Percentiles rank a stretch among this genome's conserved stretches.
phyloP scores from a whole-genome alignment of 2,797 vertebrate genomes.

The Macropus fuliginosus region DNA sequence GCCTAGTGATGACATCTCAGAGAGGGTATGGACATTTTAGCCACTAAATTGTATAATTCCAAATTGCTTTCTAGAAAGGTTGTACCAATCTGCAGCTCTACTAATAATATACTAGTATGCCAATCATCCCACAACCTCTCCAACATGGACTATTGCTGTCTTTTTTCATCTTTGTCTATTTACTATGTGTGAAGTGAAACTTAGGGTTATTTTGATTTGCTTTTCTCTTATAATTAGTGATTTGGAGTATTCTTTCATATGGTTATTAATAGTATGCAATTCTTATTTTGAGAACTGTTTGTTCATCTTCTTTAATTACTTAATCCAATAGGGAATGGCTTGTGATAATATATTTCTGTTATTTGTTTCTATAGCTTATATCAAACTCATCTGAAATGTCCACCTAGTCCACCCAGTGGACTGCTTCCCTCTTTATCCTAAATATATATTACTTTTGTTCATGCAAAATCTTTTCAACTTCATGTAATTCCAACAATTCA shows the following conservation, averaged over 20 bases:
- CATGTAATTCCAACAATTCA: background rate
- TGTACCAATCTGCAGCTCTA: background rate
- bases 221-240: background rate
- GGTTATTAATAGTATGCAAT: background rate
- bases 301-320: background rate
- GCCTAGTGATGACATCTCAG: background rate
- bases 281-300: background rate
- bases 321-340: background rate
- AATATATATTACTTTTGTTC: background rate
- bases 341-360: background rate
- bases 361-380: background rate
- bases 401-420: background rate
- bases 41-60: background rate
- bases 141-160: background rate
- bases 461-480: background rate
- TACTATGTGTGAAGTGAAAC: background rate
- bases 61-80: background rate
- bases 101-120: background rate
- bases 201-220: background rate
- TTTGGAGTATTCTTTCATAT: background rate
- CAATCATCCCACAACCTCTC: background rate
- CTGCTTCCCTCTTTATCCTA: background rate
- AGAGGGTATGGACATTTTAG: background rate
- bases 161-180: background rate
- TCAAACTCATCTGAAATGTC: background rate